A percentile compares a stretch with the other conserved stretches of the same genome.
Evolutionary conservation across 1,140 invertebrate species (phyloP).

Genomic region (Condylostylus longicornis): DNA sequence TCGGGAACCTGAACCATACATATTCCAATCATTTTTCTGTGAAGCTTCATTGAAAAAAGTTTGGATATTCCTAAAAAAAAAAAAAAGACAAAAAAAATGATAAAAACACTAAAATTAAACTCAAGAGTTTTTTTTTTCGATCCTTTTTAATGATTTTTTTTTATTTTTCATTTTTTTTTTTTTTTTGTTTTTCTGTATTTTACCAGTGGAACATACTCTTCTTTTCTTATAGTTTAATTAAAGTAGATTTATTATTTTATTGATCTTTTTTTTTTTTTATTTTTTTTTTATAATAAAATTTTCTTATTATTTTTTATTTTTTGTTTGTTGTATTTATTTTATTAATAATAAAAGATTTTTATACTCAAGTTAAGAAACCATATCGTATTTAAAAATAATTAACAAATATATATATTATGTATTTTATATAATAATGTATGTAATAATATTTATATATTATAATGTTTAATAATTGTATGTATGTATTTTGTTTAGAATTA

Average conservation of each 20-base stretch:
- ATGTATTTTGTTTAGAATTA: too few relatives aligned
- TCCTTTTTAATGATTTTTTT: neutral
- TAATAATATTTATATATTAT: too few relatives aligned
- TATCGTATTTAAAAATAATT: slow-evolving; percentile 1
- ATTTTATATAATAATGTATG: too few relatives aligned
- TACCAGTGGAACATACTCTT: neutral
- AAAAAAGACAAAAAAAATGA: neutral
- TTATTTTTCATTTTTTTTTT: neutral
- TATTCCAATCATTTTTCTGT: too few relatives aligned
- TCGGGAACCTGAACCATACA: too few relatives aligned
- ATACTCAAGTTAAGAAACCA: neutral
- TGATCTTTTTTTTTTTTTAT: neutral
- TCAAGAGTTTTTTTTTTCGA: neutral
- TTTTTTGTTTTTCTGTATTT: neutral
- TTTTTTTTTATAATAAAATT: neutral
- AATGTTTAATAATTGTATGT: too few relatives aligned
- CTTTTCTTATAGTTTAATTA: neutral
- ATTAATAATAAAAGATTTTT: slow-evolving; percentile 1
- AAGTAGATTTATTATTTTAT: neutral
- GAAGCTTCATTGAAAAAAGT: too few relatives aligned
- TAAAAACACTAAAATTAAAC: neutral
- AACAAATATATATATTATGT: too few relatives aligned
- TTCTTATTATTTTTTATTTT: too few relatives aligned
- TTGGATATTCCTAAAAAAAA: slow-evolving; percentile 4
- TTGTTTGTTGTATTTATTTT: neutral